A percentile compares a stretch with the other conserved stretches of the same genome.
phyloP scores from a whole-genome alignment of 2,113 vertebrate genomes.

The Chiloscyllium plagiosum region DNA sequence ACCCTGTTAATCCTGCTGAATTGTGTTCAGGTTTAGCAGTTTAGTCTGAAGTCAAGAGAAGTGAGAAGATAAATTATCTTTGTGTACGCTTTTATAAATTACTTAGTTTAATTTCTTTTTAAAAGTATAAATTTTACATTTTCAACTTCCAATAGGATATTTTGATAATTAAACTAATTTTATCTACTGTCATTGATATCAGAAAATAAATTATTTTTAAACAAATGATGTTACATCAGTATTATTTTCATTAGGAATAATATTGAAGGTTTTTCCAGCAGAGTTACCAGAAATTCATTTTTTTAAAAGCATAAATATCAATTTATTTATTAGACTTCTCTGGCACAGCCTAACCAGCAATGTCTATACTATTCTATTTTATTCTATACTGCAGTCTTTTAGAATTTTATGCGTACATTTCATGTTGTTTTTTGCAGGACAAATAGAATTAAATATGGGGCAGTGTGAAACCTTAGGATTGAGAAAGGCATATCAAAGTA shows the following conservation, averaged over 20 bases:
- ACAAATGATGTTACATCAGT: not conserved
- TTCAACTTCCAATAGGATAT: not conserved
- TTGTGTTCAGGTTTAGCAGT: not conserved
- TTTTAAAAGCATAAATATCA: not conserved
- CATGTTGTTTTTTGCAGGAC: not conserved
- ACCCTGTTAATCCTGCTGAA: not conserved
- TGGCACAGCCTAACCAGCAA: not conserved
- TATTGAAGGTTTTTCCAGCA: not conserved
- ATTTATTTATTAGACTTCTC: not conserved
- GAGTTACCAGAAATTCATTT: not conserved
- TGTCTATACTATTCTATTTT: not conserved
- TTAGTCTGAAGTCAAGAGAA: not conserved
- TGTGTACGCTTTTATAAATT: not conserved
- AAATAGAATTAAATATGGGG: not conserved
- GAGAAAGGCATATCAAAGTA: not conserved
- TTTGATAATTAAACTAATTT: not conserved
- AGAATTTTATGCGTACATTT: not conserved
- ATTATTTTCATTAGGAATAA: not conserved
- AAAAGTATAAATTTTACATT: not conserved
- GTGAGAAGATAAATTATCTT: not conserved
- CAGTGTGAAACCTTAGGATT: not conserved
- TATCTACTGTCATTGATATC: not conserved
- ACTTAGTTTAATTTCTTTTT: not conserved
- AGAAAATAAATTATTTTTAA: not conserved
- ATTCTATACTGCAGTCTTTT: not conserved